Evolutionary conservation across 2,888 invertebrate species (phyloP), one percentile per base, ranked within the genome.

Genomic region (Chesias legatella): DNA sequence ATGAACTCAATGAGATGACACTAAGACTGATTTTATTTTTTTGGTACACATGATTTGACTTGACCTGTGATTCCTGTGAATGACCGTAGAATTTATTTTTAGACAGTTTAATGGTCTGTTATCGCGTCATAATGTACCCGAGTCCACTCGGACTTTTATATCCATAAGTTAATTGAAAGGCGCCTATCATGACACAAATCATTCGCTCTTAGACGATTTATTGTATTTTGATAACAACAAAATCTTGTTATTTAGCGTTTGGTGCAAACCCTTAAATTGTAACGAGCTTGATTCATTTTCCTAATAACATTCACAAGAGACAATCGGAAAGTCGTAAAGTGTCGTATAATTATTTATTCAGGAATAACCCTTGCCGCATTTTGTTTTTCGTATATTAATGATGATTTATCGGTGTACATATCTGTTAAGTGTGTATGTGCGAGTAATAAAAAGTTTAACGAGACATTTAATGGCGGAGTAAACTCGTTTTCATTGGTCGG

Each of bases 331-430:
- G 75, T 63, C 62, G 66, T 82, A 72, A 82, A 62, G 67, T 62
- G 79, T 78, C 80, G 64, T 71, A 71, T 76, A 75, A 72, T 79
- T 79, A 83, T 83, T 81, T 79, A 81, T 71, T 68, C 60, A 60
- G 56, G 56, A 57, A 56, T 67, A 76, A 76, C 76, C 73, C 68
- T 77, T 73, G 69, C 67, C 61, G 63, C 63, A 66, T 75, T 48
- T 78, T 77, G 75, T 80, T 81, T 80, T 74, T 77, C 75, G 65
- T 68, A 53, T 73, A 74, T 75, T 80, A 78, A 74, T 72, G 65
- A 75, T 83, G 82, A 86, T 85, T 85, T 84, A 84, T 83, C 72
- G 62, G 67, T 68, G 72, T 75, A 73, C 68, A 70, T 80, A 77
- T 79, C 73, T 73, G 66, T 73, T 76, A 81, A 82, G 80, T 79